These are phyloP conservation scores for Sula dactylatra DNA, from an alignment of 2,113 vertebrate species.

Conservation along the genomic window DNA sequence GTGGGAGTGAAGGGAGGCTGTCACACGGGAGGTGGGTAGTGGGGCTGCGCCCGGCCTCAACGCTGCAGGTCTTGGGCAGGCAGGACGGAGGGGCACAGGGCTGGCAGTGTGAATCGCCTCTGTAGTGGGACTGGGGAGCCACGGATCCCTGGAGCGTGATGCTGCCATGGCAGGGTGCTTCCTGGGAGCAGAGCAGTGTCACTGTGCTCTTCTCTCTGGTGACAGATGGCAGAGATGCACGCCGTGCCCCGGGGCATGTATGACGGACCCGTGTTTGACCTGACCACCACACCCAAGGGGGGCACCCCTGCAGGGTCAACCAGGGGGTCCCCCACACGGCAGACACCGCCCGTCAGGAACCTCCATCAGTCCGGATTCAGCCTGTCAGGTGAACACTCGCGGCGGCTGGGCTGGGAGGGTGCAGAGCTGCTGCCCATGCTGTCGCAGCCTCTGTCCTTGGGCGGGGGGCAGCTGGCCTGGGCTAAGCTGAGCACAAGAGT, in stretches of 20 bases:
- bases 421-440: fast-evolving
- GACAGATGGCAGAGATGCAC: constrained; percentile 89
- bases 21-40: background rate
- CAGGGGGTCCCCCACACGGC: constrained; percentile 90
- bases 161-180: background rate
- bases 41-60: background rate
- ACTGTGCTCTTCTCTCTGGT: background rate
- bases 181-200: background rate
- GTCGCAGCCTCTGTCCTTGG: background rate
- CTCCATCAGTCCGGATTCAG: constrained; percentile 97
- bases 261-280: constrained; percentile 93
- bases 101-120: background rate
- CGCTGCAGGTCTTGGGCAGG: fast-evolving
- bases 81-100: fast-evolving
- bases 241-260: constrained; percentile 96
- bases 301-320: constrained; percentile 90
- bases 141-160: background rate
- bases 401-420: background rate
- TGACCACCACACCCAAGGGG: constrained; percentile 88
- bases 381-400: constrained; percentile 83
- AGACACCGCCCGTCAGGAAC: constrained; percentile 86
- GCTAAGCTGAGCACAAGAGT: background rate
- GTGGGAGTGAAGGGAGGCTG: background rate
- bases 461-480: background rate
- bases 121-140: background rate